A percentile compares a stretch with the other conserved stretches of the same genome.
Conservation (phyloP, 2,113 vertebrate genomes). For the Physeter macrocephalus region DNA sequence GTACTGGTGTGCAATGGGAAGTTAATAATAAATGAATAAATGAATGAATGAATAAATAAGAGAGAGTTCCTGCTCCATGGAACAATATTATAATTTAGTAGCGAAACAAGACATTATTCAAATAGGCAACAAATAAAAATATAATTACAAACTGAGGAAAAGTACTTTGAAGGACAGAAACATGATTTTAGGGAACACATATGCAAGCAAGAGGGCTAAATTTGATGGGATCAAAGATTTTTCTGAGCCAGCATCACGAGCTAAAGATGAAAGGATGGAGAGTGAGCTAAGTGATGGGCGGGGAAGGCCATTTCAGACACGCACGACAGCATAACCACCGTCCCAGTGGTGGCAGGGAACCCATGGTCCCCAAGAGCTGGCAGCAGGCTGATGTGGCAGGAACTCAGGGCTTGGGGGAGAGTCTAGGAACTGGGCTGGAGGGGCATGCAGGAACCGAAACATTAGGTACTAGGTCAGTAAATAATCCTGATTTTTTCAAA, state of each 20-base stretch:
- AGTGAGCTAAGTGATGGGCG: neutral
- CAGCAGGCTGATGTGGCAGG: no score
- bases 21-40: neutral
- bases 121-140: neutral
- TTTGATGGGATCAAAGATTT: neutral
- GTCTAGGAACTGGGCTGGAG: no score
- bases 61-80: neutral
- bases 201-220: neutral
- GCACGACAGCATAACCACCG: fast-evolving
- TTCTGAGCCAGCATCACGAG: neutral
- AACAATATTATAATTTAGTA: neutral
- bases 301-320: neutral
- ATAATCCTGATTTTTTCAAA: neutral
- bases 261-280: neutral
- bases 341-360: neutral
- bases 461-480: neutral
- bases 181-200: neutral
- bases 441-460: fast-evolving
- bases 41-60: neutral
- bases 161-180: neutral
- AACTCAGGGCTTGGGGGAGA: neutral
- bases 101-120: neutral
- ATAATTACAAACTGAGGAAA: neutral
- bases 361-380: neutral
- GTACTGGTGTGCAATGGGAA: neutral